Evolutionary conservation across 2,797 vertebrate genomes (phyloP), one percentile per base, ranked within the genome.

Genomic region (Yasuhikotakia modesta): DNA sequence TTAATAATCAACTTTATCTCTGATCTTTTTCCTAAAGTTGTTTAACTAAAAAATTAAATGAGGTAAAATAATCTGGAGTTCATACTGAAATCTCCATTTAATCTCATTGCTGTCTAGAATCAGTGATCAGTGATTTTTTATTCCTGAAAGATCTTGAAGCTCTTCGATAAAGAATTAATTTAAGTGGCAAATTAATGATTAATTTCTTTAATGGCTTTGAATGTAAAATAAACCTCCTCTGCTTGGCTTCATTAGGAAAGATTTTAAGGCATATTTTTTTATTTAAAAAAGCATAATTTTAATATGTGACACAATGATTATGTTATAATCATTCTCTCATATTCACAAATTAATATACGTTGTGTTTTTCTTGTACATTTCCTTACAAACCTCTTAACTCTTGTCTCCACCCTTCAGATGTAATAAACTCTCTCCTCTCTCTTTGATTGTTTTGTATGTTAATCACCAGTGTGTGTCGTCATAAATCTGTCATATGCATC

Each of bases 401-500:
- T 43, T 43, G 8, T 35, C 13, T 61, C 14, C 19, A 70, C 66
- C 10, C 11, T 19, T 60, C 17, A 73, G 14, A 58, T 16, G 24
- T 14, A 79, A 74, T 50, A 82, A 78, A 60, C 50, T 16, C 48
- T 53, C n/a, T 78, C 45, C 55, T 16, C n/a, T 11, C 73, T 60
- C 61, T 55, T 79, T 76, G 72, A 76, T 80, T 57, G 39, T 27
- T 80, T 35, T 74, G 68, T 68, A 71, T 77, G 66, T 82, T 76
- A 78, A 77, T 46, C 19, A 45, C 63, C 84, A 70, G 39, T 61
- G 58, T 55, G 55, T 67, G 22, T 57, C 43, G 8, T 73, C 67
- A 79, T 85, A 77, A 83, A 83, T 76, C 76, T 77, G 57, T 46
- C 66, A 73, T 68, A 46, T 79, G 70, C 45, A 63, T 52, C 79